Percentiles rank a stretch among this genome's conserved stretches.
Evolutionary conservation across 1,140 invertebrate species (phyloP).

Genomic region (Trypoxylus dichotomus): DNA sequence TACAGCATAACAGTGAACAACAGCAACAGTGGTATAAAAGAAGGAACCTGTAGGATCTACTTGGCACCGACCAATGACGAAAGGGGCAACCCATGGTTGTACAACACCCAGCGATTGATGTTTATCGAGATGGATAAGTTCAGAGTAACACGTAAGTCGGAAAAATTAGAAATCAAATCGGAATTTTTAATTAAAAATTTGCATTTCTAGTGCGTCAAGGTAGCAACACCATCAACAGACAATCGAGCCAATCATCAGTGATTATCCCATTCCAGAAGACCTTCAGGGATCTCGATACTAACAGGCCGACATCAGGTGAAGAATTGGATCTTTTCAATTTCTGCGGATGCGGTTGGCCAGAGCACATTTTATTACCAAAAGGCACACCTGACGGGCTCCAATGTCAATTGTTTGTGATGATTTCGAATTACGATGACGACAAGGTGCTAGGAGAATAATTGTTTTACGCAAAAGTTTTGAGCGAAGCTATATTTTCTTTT

Average conservation of each 20-base stretch:
- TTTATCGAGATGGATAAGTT: slow-evolving; percentile 65
- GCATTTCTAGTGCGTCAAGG: slow-evolving; percentile 6
- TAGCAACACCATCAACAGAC: background rate
- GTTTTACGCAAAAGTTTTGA: too few relatives aligned
- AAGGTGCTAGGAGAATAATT: slow-evolving; percentile 52
- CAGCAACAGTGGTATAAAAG: slow-evolving; percentile 26
- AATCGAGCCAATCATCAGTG: slow-evolving; percentile 2
- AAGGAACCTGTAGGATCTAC: slow-evolving; percentile 63
- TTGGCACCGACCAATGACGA: slow-evolving; percentile 61
- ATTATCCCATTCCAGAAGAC: slow-evolving; percentile 18
- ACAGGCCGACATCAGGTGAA: slow-evolving; percentile 57
- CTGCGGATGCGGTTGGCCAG: slow-evolving; percentile 87
- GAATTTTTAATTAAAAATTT: background rate
- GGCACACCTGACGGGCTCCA: slow-evolving; percentile 68
- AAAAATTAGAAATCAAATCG: too few relatives aligned
- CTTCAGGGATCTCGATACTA: slow-evolving; percentile 46
- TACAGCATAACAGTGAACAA: slow-evolving; percentile 59
- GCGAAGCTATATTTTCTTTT: too few relatives aligned
- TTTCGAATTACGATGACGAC: slow-evolving; percentile 76
- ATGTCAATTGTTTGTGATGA: slow-evolving; percentile 78
- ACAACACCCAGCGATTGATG: slow-evolving; percentile 57
- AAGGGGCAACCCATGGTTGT: slow-evolving; percentile 53
- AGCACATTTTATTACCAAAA: slow-evolving; percentile 79
- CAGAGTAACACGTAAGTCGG: slow-evolving; percentile 54
- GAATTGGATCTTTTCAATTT: slow-evolving; percentile 68